Base-by-base conservation (phyloP, 2,113 vertebrate species). In the Fulmarus glacialis region DNA sequence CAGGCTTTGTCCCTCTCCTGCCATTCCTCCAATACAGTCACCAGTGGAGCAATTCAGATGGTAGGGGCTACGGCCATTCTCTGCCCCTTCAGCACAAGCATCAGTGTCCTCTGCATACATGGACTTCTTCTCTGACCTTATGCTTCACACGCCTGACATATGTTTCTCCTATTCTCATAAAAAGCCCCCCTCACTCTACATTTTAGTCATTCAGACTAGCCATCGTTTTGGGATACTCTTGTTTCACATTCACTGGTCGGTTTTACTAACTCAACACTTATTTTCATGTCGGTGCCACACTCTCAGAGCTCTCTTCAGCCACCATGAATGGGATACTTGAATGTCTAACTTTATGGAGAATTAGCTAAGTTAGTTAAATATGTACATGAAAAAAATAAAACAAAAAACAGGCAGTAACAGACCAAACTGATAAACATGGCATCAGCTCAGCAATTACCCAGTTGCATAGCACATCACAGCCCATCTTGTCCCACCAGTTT, bases 61-160 rank as follows among this genome's bases (percentile, higher is more conserved):
- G 27, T 7, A 45, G 47, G 20, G 26, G 9, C 15, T 38, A 72
- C 4, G 1, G 18, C 6, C 22, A 16, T 6, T 56, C 42, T 38
- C 36, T n/a, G 29, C 26, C 11, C 16, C 16, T 67, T 53, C 45
- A 71, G 58, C 47, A 42, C 24, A 7, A 1, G 1, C 13, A 30
- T 30, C 26, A 19, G 5, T 8, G 10, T n/a, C 43, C 19, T 91
- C 47, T 70, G 43, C 40, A 15, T 6, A 27, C 0, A 0, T 4
- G 52, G 32, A 50, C 50, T 67, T 15, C 70, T 78, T 12, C 30
- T 77, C 82, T 38, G 30, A 77, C 27, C 13, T 74, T 75, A 14
- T 30, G 8, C 17, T 66, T 87, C 40, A n/a, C 12, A 8, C 0
- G 1, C 24, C 55, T 74, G 45, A 27, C 8, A 2, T 17, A 11